Evolutionary conservation across 2,797 vertebrate genomes (phyloP).

Genomic region (Gobio occitaniae): DNA sequence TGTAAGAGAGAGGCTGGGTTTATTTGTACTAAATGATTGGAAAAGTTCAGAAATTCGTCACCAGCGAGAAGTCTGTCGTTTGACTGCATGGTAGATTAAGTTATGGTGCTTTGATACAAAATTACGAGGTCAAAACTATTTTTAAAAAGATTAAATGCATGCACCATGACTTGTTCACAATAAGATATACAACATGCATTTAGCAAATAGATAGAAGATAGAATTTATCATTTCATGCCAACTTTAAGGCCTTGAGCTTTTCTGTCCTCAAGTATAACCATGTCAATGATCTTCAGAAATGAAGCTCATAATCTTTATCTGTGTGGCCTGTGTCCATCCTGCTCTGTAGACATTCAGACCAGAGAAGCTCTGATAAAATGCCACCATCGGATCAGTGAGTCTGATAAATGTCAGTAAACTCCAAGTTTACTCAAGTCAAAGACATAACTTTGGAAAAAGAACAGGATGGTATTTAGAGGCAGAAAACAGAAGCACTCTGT

Average conservation of each 20-base stretch:
- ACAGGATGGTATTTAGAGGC: slow-evolving; percentile 17
- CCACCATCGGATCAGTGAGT: slow-evolving; percentile 32
- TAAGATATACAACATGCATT: neutral
- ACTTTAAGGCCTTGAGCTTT: neutral
- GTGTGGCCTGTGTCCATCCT: neutral
- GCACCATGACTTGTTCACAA: neutral
- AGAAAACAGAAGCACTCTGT: slow-evolving; percentile 1
- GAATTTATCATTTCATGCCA: neutral
- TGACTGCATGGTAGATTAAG: neutral
- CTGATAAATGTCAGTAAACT: slow-evolving; percentile 37
- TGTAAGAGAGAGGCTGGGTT: neutral
- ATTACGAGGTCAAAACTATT: neutral
- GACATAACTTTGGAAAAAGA: slow-evolving; percentile 1
- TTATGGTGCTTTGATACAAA: neutral
- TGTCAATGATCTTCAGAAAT: neutral
- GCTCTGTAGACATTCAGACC: slow-evolving; percentile 25
- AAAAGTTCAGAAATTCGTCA: neutral
- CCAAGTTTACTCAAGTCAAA: slow-evolving; percentile 15
- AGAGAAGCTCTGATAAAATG: slow-evolving; percentile 34
- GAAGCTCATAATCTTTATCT: slow-evolving; percentile 15
- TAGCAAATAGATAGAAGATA: neutral
- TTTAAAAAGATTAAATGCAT: neutral
- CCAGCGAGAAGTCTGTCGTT: neutral
- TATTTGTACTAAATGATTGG: neutral
- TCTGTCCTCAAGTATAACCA: neutral